Base-by-base conservation (phyloP, 2,888 invertebrate genomes). In the Philonicus albiceps region DNA sequence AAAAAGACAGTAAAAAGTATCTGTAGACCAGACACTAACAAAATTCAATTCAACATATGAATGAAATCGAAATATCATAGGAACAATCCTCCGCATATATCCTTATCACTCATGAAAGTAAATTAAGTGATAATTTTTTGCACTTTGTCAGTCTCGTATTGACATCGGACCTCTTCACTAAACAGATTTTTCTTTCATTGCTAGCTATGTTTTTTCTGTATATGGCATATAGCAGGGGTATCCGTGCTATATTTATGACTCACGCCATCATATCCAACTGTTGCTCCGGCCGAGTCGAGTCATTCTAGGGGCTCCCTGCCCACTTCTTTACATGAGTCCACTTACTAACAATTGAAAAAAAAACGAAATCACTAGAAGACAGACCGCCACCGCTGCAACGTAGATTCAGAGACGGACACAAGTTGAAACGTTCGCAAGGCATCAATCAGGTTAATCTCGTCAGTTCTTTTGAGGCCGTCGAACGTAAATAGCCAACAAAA, bases 391-490 rank as follows among this genome's bases (percentile, higher is more conserved):
- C 22, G 27, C 27, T 19, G 27, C 27, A 64, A 64, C 64, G 64
- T 64, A 64, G 27, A 22, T 64, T 64, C 43, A 8, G n/a, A 40
- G 13, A n/a, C 40, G n/a, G 76, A 34, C 40, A 27, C 37, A 22
- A 40, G 19, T 40, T 19, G 37, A 8, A 19, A 11, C 7, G 16
- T 34, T 75, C 37, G 31, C 31, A 13, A 2, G 37, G 75, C 5
- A 16, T n/a, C 22, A 37, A 37, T 76, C 76, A 76, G 22, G 19
- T 34, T 40, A 76, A 40, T 76, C 64, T 11, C 27, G 64, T 31
- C 80, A 80, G 80, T 80, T 80, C 53, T 80, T 53, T 19, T 76
- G 19, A 76, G 80, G 27, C 53, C n/a, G 80, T 80, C 80, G 53
- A 53, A 53, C 74, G 34, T 11, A 37, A 74, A 27, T 64, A 34